Evolutionary conservation across 2,113 vertebrate genomes (phyloP), one percentile per base, ranked within the genome.

Genomic region (Sebastes schlegelii): DNA sequence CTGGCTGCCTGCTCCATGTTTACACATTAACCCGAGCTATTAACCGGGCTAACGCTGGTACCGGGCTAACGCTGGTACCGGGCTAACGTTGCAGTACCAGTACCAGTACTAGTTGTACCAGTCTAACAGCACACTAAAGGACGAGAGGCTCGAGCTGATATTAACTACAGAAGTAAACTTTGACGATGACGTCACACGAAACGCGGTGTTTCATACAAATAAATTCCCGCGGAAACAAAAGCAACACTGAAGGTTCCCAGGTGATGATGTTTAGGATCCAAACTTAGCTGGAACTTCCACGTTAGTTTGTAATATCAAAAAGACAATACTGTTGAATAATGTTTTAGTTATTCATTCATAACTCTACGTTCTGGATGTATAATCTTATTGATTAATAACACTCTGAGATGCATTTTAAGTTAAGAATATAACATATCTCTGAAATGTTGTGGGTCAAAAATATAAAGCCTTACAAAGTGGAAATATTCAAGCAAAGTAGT

Each of bases 1-100:
- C 86, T 83, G 67, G 19, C 81, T 3, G 71, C 1, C 43, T 49
- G 82, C 67, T 93, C 92, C 92, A 92, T 94, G 69, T 42, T 72
- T 0, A 19, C 62, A 7, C 2, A 16, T 2, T 8, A 62, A 21
- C 57, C 3, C 61, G 34, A 4, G 4, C 61, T 9, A 12, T 19
- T 21, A 42, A 26, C 4, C 57, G 12, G 57, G 57, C 21, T 13
- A 26, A 54, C 52, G 52, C n/a, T n/a, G 49, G 49, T 11, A 13
- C 6, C 45, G 19, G 51, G 8, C 57, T 58, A 23, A 2, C n/a
- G 54, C 2, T 57, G n/a, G n/a, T 14, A 13, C 12, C 5, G 4
- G 48, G 0, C 12, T 58, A 58, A 26, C 26, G 26, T 26, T 26
- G 26, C 26, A 26, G 26, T 26, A 26, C 26, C 34, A 34, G 34